phyloP scores from a whole-genome alignment of 2,888 invertebrate species.

The Urechis unicinctus region DNA sequence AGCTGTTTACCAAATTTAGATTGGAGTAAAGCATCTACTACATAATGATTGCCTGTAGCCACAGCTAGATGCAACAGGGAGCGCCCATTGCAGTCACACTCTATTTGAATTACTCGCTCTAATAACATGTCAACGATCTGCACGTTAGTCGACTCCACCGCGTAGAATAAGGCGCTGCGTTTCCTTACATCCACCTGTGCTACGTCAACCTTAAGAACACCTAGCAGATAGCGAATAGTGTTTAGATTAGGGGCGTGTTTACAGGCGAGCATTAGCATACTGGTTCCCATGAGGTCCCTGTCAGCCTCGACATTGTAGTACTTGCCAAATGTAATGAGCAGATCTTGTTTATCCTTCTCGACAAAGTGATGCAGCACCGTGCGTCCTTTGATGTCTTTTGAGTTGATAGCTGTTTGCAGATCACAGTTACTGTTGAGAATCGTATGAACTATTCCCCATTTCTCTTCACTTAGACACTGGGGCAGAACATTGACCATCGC shows the following conservation, averaged over 20 bases:
- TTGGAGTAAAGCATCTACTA: slow-evolving; percentile 16
- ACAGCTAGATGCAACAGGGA: slow-evolving; percentile 20
- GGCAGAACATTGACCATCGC: slow-evolving; percentile 2
- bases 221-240: slow-evolving; percentile 17
- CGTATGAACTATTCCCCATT: slow-evolving; percentile 7
- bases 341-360: slow-evolving; percentile 13
- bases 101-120: slow-evolving; percentile 5
- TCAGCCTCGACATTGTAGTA: slow-evolving; percentile 4
- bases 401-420: slow-evolving; percentile 6
- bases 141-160: slow-evolving; percentile 18
- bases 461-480: slow-evolving; percentile 9
- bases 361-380: slow-evolving; percentile 19
- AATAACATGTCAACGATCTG: slow-evolving; percentile 15
- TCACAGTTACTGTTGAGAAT: slow-evolving; percentile 6
- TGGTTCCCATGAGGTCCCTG: slow-evolving; percentile 13
- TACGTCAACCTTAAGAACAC: slow-evolving; percentile 17
- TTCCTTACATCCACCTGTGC: slow-evolving; percentile 7
- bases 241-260: slow-evolving; percentile 7
- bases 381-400: slow-evolving; percentile 19
- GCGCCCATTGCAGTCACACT: slow-evolving; percentile 13
- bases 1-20: slow-evolving; percentile 16
- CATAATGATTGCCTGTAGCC: slow-evolving; percentile 11
- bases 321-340: background rate
- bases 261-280: slow-evolving; percentile 21
- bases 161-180: slow-evolving; percentile 20